Base-by-base conservation (phyloP, 2,797 vertebrate genomes). In the Mus minutoides region DNA sequence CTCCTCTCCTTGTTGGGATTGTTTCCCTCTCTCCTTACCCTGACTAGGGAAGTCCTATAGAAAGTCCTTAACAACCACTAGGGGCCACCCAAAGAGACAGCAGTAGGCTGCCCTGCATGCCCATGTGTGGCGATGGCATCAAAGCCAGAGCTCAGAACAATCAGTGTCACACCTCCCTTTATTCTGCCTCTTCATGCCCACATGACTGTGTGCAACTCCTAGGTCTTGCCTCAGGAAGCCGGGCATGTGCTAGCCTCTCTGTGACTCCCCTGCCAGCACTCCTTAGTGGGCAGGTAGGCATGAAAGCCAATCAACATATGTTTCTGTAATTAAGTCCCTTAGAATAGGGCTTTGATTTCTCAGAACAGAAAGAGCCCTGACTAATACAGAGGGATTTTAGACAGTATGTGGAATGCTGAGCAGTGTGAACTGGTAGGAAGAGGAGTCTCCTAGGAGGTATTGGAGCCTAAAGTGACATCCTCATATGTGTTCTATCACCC, bases 321-420 rank as follows among this genome's bases (percentile, higher is more conserved):
- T 31, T 71, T 76, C 52, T 64, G n/a, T 43, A 34, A 67, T 7
- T 46, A 26, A 2, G 12, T 40, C 91, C 64, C 89, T 92, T 67
- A 71, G 64, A 94, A 92, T 24, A 46, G 8, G 34, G 12, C 77
- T 94, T 73, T 85, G 75, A 90, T 90, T 71, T 77, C 85, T 94
- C 52, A 22, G 34, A 67, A 46, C 29, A 11, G 40, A 58, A 76
- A 52, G 34, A 77, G 56, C 19, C 62, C 56, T 76, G 73, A 40
- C 52, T 64, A 40, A 71, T 7, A 7, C 31, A 76, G 79, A 73
- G 31, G 29, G 43, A n/a, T 17, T 21, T 86, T 58, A 21, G 24
- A 1, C 49, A 52, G 7, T 12, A 0, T 34, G 0, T 13, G 22
- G 75, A 77, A 67, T 17, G 34, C 64, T 82, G 34, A 86, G 69